These are phyloP conservation scores for Dendrocincla fuliginosa DNA, from an alignment of 2,797 vertebrate genomes.

Conservation along the genomic window DNA sequence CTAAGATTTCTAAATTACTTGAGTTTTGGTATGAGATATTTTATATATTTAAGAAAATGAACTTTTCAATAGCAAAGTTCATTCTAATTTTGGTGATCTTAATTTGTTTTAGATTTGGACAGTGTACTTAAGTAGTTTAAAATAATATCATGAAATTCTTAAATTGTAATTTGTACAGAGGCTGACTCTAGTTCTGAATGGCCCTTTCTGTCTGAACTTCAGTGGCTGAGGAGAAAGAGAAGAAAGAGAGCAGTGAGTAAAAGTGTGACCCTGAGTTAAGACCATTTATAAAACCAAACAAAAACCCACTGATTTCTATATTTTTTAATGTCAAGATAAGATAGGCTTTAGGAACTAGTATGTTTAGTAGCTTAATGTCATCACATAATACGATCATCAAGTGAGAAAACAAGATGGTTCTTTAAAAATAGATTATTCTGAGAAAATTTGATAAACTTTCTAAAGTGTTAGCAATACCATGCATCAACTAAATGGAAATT, in stretches of 20 bases:
- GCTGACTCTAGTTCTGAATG: constrained; percentile 79
- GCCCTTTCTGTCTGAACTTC: constrained; percentile 82
- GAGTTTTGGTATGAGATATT: neutral
- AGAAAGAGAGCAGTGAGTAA: constrained; percentile 91
- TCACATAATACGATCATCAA: neutral
- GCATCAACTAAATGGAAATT: neutral
- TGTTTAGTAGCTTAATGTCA: neutral
- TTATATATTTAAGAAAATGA: neutral
- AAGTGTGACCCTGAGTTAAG: neutral
- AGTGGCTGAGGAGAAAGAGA: constrained; percentile 88
- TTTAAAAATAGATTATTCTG: neutral
- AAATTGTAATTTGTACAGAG: constrained; percentile 72
- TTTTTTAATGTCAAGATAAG: neutral
- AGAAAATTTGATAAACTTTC: neutral
- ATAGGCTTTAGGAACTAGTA: neutral
- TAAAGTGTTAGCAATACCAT: neutral
- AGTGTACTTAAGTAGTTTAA: neutral
- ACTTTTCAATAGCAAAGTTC: neutral
- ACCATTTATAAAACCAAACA: neutral
- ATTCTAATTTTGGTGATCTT: neutral
- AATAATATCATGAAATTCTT: neutral
- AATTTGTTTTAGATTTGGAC: neutral
- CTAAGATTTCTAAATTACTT: neutral
- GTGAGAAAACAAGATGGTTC: neutral
- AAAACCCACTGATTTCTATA: neutral